phyloP scores from a whole-genome alignment of 2,113 vertebrate species.

The Jaculus jaculus region DNA sequence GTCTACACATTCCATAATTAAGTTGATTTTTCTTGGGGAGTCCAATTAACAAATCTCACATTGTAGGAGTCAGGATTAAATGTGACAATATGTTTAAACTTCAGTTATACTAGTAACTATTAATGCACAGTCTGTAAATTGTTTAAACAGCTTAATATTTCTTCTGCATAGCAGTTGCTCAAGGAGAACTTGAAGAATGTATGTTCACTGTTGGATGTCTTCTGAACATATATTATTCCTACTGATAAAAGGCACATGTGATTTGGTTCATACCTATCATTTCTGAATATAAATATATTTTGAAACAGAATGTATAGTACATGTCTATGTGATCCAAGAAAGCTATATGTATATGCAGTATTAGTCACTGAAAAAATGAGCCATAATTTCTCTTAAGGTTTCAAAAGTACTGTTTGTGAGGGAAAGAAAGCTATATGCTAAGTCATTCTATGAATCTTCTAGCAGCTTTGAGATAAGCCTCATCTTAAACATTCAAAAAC shows the following conservation, averaged over 20 bases:
- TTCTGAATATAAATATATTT: conserved; percentile 10
- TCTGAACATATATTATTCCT: background rate
- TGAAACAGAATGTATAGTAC: background rate
- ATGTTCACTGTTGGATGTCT: background rate
- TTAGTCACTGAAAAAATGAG: conserved; percentile 23
- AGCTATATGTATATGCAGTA: background rate
- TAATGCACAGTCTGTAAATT: background rate
- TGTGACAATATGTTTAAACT: background rate
- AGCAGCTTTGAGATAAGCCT: conserved; percentile 18
- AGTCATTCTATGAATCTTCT: background rate
- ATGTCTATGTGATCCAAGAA: background rate
- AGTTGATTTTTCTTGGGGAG: background rate
- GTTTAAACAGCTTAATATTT: background rate
- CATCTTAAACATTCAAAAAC: conserved; percentile 20
- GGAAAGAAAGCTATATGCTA: background rate
- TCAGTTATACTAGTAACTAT: background rate
- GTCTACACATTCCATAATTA: background rate
- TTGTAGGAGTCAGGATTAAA: background rate
- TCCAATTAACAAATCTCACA: background rate
- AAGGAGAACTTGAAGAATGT: conserved; percentile 24
- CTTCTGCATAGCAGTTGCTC: background rate
- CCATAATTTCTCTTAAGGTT: conserved; percentile 35
- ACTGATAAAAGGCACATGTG: background rate
- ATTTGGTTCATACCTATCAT: background rate
- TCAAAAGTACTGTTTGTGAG: background rate